Evolutionary conservation across 2,797 vertebrate species (phyloP).

Genomic region (Sphenodon punctatus): DNA sequence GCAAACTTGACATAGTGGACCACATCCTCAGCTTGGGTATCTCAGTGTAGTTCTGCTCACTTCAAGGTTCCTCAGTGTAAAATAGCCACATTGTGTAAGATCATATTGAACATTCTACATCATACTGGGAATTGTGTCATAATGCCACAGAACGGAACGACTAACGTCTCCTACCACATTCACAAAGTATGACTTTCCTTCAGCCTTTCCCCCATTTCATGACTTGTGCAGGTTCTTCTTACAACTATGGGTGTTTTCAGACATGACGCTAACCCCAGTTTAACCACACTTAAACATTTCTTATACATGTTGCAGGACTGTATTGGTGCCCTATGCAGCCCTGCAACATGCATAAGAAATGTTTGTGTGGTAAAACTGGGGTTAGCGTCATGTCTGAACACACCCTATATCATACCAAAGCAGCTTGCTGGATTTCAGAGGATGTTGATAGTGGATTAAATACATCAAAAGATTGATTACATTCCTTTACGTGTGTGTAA

Average conservation of each 20-base stretch:
- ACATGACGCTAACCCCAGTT: too few species aligned
- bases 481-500: rapidly evolving
- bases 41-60: not conserved
- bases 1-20: not conserved
- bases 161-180: not conserved
- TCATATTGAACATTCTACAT: not conserved
- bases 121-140: not conserved
- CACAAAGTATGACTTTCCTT: not conserved
- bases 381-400: too few species aligned
- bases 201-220: not conserved
- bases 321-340: too few species aligned
- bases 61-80: not conserved
- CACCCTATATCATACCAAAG: rapidly evolving
- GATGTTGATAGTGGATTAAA: not conserved
- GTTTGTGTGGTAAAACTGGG: too few species aligned
- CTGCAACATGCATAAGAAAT: too few species aligned
- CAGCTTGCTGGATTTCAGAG: not conserved
- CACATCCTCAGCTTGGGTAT: not conserved
- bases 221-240: not conserved
- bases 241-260: too few species aligned
- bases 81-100: not conserved
- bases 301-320: too few species aligned
- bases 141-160: not conserved
- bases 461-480: not conserved
- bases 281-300: too few species aligned